Evolutionary conservation across 2,797 vertebrate genomes (phyloP).

Genomic region (Cheirogaleus major): DNA sequence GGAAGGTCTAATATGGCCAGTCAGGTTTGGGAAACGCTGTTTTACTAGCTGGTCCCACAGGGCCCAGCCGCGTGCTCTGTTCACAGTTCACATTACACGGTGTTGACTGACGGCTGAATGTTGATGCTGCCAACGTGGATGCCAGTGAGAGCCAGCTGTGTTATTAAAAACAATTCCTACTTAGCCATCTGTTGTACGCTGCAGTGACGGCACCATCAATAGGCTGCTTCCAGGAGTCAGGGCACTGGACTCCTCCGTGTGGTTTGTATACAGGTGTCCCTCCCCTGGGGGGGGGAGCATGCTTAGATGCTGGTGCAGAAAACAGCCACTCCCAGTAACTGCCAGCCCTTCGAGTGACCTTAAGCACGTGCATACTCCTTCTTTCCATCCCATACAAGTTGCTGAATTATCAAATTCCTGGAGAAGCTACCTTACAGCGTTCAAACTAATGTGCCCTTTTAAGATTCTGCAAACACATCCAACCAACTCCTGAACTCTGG

Average conservation of each 20-base stretch:
- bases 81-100: neutral
- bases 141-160: constrained; percentile 52
- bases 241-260: neutral
- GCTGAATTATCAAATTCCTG: neutral
- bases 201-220: neutral
- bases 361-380: neutral
- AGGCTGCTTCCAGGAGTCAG: neutral
- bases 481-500: neutral
- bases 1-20: neutral
- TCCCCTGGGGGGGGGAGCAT: neutral
- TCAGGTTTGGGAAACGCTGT: neutral
- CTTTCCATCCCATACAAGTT: neutral
- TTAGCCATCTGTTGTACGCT: constrained; percentile 35
- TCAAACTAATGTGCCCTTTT: neutral
- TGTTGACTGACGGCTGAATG: neutral
- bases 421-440: neutral
- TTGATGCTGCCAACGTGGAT: constrained; percentile 22
- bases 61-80: neutral
- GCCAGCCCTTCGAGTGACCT: neutral
- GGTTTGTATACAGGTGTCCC: neutral
- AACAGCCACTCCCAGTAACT: neutral
- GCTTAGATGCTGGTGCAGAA: neutral
- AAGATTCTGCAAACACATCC: neutral
- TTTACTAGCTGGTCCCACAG: neutral
- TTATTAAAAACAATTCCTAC: constrained; percentile 58